Percentiles rank a stretch among this genome's conserved stretches.
Conservation (phyloP, 2,113 vertebrate species). For the Ailurus styani region DNA sequence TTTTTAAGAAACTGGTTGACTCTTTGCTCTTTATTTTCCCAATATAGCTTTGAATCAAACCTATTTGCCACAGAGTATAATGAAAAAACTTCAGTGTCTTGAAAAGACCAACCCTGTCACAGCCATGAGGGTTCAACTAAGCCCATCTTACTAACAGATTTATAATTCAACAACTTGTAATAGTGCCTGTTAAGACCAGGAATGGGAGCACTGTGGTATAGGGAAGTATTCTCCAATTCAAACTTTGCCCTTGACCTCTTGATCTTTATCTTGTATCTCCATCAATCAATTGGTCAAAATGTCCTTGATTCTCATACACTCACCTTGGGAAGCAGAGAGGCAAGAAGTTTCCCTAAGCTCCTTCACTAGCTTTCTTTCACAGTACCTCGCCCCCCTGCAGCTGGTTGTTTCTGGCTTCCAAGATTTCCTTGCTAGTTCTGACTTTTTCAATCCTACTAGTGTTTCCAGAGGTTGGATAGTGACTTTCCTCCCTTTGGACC, state of each 20-base stretch:
- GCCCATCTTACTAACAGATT: not conserved
- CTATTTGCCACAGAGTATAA: not conserved
- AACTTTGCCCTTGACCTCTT: not conserved
- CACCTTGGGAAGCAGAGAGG: not conserved
- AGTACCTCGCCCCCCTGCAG: not conserved
- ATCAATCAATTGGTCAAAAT: not conserved
- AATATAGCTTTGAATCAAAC: not conserved
- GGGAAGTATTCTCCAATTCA: fast-evolving
- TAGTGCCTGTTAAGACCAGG: not conserved
- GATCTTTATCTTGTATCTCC: not conserved
- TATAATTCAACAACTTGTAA: not conserved
- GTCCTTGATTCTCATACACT: not conserved
- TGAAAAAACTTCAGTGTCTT: not conserved
- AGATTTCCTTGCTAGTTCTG: not conserved
- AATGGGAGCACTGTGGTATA: not conserved
- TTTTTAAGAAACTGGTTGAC: not conserved
- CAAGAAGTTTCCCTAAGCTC: not conserved
- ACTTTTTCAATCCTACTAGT: not conserved
- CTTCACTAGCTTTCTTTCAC: not conserved
- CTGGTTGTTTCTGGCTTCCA: not conserved
- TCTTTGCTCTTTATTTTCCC: not conserved
- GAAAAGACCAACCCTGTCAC: not conserved
- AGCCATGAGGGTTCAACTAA: not conserved
- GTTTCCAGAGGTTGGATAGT: not conserved
- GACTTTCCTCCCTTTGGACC: not conserved